phyloP scores from a whole-genome alignment of 2,113 vertebrate species.

The Garra rufa region DNA sequence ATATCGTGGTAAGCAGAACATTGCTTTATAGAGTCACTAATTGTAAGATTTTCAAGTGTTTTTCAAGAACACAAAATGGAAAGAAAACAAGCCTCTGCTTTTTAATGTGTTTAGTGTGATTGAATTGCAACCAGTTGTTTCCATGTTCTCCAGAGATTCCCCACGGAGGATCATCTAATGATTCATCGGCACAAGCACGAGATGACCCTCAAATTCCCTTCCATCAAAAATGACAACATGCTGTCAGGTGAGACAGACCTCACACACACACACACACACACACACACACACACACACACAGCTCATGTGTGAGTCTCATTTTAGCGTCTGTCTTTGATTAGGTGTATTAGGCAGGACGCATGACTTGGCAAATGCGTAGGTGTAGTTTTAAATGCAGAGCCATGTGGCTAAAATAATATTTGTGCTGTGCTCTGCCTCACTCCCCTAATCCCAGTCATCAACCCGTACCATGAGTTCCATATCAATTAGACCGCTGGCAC shows the following conservation, averaged over 20 bases:
- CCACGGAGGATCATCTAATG: constrained; percentile 99
- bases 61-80: background rate
- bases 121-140: constrained; percentile 30
- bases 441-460: constrained; percentile 58
- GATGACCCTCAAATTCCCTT: constrained; percentile 99
- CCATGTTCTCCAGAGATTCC: constrained; percentile 85
- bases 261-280: constrained; percentile 1
- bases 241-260: constrained; percentile 89
- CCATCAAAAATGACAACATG: constrained; percentile 98
- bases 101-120: constrained; percentile 19
- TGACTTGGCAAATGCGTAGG: constrained; percentile 40
- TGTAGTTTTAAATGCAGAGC: constrained; percentile 51
- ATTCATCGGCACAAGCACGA: constrained; percentile 99
- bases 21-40: constrained; percentile 1
- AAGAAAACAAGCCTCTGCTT: constrained; percentile 14
- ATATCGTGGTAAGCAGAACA: background rate
- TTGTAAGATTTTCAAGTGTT: constrained; percentile 13
- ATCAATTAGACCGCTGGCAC: constrained; percentile 49
- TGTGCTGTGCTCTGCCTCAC: constrained; percentile 50
- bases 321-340: constrained; percentile 56
- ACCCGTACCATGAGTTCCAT: constrained; percentile 31
- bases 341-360: constrained; percentile 39
- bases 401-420: constrained; percentile 63
- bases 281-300: constrained; percentile 16
- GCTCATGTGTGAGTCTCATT: constrained; percentile 22